Evolutionary conservation across 2,888 invertebrate genomes (phyloP).

Genomic region (Harmothoe impar): DNA sequence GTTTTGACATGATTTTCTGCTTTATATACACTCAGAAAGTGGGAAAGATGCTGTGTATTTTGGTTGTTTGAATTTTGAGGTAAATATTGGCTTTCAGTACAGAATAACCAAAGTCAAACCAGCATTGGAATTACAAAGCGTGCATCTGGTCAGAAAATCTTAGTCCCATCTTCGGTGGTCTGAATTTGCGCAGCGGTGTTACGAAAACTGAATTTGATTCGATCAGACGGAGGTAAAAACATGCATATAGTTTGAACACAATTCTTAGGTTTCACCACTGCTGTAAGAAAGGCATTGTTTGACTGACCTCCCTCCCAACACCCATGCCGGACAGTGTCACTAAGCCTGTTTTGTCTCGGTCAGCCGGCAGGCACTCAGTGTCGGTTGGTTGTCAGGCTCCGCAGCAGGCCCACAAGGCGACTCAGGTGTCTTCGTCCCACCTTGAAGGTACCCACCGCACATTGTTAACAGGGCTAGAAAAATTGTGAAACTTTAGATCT

Average conservation of each 20-base stretch:
- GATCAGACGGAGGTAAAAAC: no score
- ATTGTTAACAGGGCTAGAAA: background rate
- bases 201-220: no score
- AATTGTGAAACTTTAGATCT: background rate
- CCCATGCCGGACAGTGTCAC: background rate
- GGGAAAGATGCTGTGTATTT: background rate
- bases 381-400: slow-evolving; percentile 49
- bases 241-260: no score
- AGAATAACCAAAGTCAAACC: no score
- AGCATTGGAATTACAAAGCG: no score
- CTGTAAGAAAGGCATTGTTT: background rate
- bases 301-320: background rate
- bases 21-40: background rate
- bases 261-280: background rate
- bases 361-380: slow-evolving; percentile 47
- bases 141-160: no score
- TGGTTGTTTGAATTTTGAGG: background rate
- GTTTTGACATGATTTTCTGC: slow-evolving; percentile 35
- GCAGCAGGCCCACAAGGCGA: slow-evolving; percentile 31
- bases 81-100: no score
- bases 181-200: no score
- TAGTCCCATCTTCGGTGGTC: no score
- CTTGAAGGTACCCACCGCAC: slow-evolving; percentile 32
- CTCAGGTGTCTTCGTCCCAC: slow-evolving; percentile 40
- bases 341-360: slow-evolving; percentile 45